Conservation (phyloP, 2,797 vertebrate species). For the Pagetopsis macropterus region DNA sequence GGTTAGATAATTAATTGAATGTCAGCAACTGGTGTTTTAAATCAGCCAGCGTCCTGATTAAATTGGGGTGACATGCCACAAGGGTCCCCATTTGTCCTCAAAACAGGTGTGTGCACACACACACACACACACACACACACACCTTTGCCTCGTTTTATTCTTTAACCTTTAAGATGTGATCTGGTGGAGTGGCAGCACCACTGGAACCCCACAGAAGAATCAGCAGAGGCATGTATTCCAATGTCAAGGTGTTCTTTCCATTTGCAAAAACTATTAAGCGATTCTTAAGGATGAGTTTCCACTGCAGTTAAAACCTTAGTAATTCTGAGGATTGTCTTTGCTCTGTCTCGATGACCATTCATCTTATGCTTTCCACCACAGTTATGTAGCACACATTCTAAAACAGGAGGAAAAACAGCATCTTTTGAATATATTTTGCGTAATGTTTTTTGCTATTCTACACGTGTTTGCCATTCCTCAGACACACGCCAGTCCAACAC, state of each 20-base stretch:
- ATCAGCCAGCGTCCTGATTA: constrained; percentile 41
- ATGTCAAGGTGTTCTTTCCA: not conserved
- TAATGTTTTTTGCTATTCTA: not conserved
- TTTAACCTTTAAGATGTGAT: not conserved
- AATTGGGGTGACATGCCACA: constrained; percentile 30
- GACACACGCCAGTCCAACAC: not conserved
- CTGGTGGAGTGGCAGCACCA: no score
- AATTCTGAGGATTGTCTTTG: constrained; percentile 3
- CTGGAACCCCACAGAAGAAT: not conserved
- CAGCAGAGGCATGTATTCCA: not conserved
- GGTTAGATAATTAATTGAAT: constrained; percentile 45
- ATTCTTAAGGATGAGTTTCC: not conserved
- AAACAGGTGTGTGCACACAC: constrained; percentile 12
- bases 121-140: not conserved
- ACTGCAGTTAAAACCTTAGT: not conserved
- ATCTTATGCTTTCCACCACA: constrained; percentile 1
- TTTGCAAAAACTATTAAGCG: not conserved
- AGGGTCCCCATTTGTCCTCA: constrained; percentile 40
- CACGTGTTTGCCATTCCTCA: constrained; percentile 18
- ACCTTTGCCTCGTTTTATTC: not conserved
- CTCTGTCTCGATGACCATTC: constrained; percentile 10
- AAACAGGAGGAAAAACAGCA: constrained; percentile 22
- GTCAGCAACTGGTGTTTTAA: constrained; percentile 41
- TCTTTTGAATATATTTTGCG: constrained; percentile 2
- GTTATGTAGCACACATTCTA: not conserved